These are phyloP conservation scores for Lepidonotus clava DNA, from an alignment of 2,888 invertebrate species.

Conservation along the genomic window DNA sequence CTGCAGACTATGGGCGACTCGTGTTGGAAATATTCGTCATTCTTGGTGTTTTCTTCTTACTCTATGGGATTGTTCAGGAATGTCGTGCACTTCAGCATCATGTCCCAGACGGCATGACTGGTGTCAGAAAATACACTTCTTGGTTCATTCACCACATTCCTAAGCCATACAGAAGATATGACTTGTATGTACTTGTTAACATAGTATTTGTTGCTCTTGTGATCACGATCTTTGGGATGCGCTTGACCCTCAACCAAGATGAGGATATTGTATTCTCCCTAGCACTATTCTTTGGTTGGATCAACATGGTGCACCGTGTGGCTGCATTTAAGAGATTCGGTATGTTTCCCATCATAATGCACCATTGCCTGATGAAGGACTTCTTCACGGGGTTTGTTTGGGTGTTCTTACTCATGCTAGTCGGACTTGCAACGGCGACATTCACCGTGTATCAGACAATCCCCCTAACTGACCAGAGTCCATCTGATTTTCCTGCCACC, in stretches of 20 bases:
- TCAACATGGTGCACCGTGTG: not conserved
- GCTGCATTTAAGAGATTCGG: constrained; percentile 6
- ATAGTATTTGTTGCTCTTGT: not conserved
- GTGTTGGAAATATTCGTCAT: not conserved
- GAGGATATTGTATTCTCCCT: constrained; percentile 5
- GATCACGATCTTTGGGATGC: not conserved
- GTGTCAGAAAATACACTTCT: too few species aligned
- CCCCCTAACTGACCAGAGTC: not conserved
- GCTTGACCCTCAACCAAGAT: not conserved
- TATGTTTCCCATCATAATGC: constrained; percentile 30
- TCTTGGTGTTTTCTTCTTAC: not conserved
- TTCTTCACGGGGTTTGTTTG: not conserved
- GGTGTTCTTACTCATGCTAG: not conserved
- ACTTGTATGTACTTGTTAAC: not conserved
- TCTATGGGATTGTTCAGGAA: not conserved
- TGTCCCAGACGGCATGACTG: too few species aligned
- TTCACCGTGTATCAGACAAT: not conserved
- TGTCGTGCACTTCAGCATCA: too few species aligned
- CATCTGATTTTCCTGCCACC: not conserved
- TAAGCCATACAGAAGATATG: not conserved
- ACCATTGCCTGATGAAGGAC: constrained; percentile 10
- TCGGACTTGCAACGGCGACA: not conserved
- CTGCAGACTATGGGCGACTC: not conserved
- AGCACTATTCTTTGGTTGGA: not conserved
- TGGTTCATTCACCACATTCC: too few species aligned